Base-by-base conservation (phyloP, 1,140 invertebrate genomes). In the Aricia agestis region DNA sequence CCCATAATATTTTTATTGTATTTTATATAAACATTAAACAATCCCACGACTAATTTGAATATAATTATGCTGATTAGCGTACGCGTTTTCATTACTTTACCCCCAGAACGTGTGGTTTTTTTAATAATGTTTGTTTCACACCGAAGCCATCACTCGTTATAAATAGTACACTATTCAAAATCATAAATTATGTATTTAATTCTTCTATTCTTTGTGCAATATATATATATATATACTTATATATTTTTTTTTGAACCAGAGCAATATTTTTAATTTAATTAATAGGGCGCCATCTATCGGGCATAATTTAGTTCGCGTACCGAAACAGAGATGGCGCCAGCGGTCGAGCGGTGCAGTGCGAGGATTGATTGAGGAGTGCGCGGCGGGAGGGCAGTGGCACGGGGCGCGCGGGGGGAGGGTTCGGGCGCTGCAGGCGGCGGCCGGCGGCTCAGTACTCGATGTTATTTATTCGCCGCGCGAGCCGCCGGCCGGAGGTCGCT, bases 401-500 rank as follows among this genome's bases (percentile, higher is more conserved):
- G 63, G 72, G 65, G 31, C 68, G 71, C 6, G 11, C 2, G 45
- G 45, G 45, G 45, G 45, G 45, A 15, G 45, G 45, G 45, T 11
- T 5, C 13, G 7, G 45, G 45, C 45, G 45, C 45, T 52, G 63
- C 73, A 65, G 31, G 68, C 67, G 78, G 73, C 74, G 71, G 74
- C 63, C 75, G 79, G 76, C 68, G 68, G 71, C 65, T 76, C 65
- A 75, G 68, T 70, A 75, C 75, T 81, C 68, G 25, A 69, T 66
- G 78, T 81, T 85, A 90, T 86, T 88, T 83, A 85, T 87, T 86
- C 82, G 86, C 83, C 85, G 84, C 88, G 88, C 82, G 82, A 83
- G 81, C 83, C 88, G 86, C 86, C 83, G 86, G 88, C 88, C 88
- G 88, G 81, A 88, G 88, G 86, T 89, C 86, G 86, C 80, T 86